Evolutionary conservation across 2,888 invertebrate genomes (phyloP).

Genomic region (Zygogramma bicolorata): DNA sequence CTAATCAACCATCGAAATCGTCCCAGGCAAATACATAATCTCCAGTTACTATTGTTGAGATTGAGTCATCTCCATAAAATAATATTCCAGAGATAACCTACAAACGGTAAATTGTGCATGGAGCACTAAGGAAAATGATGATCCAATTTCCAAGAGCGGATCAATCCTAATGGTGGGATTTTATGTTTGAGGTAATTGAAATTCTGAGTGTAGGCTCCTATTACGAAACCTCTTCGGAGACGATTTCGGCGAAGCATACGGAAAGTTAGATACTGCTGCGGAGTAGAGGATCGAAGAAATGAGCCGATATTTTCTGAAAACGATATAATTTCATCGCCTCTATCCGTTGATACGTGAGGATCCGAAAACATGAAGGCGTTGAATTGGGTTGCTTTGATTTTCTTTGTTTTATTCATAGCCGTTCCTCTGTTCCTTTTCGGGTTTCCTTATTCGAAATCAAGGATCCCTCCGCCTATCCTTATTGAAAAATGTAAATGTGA

Average conservation of each 20-base stretch:
- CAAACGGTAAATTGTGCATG: not conserved
- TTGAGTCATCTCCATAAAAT: not conserved
- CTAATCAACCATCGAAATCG: too few species aligned
- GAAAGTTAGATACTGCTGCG: not conserved
- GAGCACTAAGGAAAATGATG: not conserved
- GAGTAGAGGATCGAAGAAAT: not conserved
- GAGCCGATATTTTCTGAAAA: not conserved
- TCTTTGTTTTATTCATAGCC: too few species aligned
- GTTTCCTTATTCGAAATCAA: too few species aligned
- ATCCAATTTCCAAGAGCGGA: not conserved
- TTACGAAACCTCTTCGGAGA: not conserved
- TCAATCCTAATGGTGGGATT: not conserved
- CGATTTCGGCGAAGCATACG: not conserved
- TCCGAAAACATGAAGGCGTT: not conserved
- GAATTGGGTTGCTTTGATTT: not conserved
- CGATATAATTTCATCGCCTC: not conserved
- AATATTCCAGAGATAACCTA: not conserved
- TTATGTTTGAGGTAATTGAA: not conserved
- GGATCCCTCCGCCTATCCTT: too few species aligned
- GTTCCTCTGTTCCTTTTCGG: too few species aligned
- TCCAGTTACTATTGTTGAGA: not conserved
- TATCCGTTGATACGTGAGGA: not conserved
- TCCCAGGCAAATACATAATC: too few species aligned
- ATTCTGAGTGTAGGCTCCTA: not conserved
- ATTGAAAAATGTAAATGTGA: too few species aligned